These are phyloP conservation scores for Sceloporus undulatus DNA, from an alignment of 2,113 vertebrate species.

Conservation along the genomic window DNA sequence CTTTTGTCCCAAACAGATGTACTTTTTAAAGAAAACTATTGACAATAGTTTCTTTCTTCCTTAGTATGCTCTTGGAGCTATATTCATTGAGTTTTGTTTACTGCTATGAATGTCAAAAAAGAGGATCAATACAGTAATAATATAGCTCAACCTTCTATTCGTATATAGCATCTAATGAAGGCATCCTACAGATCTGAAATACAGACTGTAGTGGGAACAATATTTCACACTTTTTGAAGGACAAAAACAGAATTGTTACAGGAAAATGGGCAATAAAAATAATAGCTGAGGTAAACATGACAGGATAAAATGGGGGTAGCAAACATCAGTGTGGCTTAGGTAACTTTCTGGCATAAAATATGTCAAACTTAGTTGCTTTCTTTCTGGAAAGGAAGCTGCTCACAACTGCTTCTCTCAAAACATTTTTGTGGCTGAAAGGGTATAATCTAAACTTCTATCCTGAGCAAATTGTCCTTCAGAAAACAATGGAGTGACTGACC, in stretches of 20 bases:
- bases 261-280: slow-evolving; percentile 21
- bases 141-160: slow-evolving; percentile 13
- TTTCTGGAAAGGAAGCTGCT: neutral
- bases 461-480: neutral
- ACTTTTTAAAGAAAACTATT: slow-evolving; percentile 7
- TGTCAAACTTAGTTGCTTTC: neutral
- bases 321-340: neutral
- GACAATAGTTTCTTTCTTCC: neutral
- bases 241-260: neutral
- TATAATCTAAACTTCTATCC: neutral
- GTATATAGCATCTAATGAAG: slow-evolving; percentile 22
- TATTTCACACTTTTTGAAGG: slow-evolving; percentile 26
- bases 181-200: slow-evolving; percentile 21
- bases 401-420: neutral
- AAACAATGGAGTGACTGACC: neutral
- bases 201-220: neutral
- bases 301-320: neutral
- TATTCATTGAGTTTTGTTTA: slow-evolving; percentile 23
- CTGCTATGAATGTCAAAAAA: slow-evolving; percentile 26
- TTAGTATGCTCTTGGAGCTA: slow-evolving; percentile 17
- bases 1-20: neutral
- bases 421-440: neutral
- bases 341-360: neutral
- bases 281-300: slow-evolving; percentile 8
- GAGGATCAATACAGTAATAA: slow-evolving; percentile 29